Conservation (phyloP, 2,797 vertebrate genomes). For the Diplodus sargus region DNA sequence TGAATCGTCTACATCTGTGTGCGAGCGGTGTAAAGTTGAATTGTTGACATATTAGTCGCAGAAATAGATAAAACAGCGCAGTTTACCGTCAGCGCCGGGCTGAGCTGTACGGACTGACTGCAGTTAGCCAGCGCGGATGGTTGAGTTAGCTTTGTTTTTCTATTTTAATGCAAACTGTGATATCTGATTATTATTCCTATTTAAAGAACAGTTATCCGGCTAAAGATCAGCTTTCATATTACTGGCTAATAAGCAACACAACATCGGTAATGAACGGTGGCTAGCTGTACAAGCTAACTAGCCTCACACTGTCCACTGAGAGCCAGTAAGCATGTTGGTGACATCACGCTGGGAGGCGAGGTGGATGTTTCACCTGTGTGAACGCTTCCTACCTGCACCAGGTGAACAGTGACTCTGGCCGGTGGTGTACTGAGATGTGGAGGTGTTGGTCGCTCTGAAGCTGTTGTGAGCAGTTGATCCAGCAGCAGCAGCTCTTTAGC, state of each 20-base stretch:
- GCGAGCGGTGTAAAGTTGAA: rapidly evolving
- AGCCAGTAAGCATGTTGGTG: not conserved
- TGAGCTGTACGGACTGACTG: not conserved
- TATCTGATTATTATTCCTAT: rapidly evolving
- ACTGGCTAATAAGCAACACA: not conserved
- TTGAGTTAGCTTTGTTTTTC: rapidly evolving
- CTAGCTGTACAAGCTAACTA: not conserved
- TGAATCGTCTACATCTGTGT: rapidly evolving
- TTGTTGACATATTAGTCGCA: rapidly evolving
- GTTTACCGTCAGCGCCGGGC: not conserved
- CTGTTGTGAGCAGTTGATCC: rapidly evolving
- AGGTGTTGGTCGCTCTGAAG: rapidly evolving
- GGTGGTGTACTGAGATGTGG: rapidly evolving
- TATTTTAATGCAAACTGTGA: too few relatives aligned
- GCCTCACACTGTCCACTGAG: not conserved
- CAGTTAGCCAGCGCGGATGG: not conserved
- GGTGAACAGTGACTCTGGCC: rapidly evolving
- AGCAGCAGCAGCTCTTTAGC: rapidly evolving
- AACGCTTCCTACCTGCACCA: rapidly evolving
- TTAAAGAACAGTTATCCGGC: too few relatives aligned
- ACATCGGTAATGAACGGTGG: rapidly evolving
- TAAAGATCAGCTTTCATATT: rapidly evolving
- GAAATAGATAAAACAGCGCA: not conserved
- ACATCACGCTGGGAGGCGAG: too few relatives aligned
- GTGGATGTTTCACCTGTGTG: not conserved